Evolutionary conservation across 2,797 vertebrate genomes (phyloP), one percentile per base, ranked within the genome.

Genomic region (Ceyx erithaca): DNA sequence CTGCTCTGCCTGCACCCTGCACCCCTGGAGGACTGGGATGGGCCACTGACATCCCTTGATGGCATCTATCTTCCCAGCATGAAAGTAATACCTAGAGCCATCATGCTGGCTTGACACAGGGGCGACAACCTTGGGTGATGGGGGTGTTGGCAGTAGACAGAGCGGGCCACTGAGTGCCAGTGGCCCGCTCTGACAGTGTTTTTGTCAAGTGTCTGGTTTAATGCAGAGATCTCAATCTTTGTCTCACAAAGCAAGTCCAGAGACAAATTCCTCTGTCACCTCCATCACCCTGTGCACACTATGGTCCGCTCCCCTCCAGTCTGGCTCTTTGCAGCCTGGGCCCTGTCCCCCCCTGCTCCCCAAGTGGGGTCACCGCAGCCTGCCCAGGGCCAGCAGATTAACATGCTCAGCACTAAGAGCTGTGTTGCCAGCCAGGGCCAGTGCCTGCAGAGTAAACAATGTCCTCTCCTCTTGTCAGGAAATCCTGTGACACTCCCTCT

Each of bases 231-330:
- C 62, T 75, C 80, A 69, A 1, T 16, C 58, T 78, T 61, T 2
- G 0, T 61, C 23, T 64, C 45, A 51, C 68, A 76, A 3, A 31
- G 30, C 43, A 78, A 91, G 23, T 5, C 26, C 37, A 23, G 63
- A 49, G n/a, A 26, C 17, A 19, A 25, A 57, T 33, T 91, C 43
- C 41, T 37, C 67, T 58, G 12, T 30, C 51, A 48, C 35, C 40
- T 33, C 31, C 2, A 1, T 23, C 43, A 31, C 28, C 14, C 1
- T 0, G 28, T 11, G 28, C 0, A 0, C 0, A 1, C 45, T 59
- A 8, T 4, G 33, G 30, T 31, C 30, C 23, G 30, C 45, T 75
- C 35, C 54, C 6, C 40, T 54, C 20, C 28, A 4, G 1, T 13
- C 6, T n/a, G 51, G 37, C 31, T 57, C 31, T n/a, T 31, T 17